A percentile compares a stretch with the other conserved stretches of the same genome.
Conservation (phyloP, 2,797 vertebrate genomes). For the Uromys caudimaculatus region DNA sequence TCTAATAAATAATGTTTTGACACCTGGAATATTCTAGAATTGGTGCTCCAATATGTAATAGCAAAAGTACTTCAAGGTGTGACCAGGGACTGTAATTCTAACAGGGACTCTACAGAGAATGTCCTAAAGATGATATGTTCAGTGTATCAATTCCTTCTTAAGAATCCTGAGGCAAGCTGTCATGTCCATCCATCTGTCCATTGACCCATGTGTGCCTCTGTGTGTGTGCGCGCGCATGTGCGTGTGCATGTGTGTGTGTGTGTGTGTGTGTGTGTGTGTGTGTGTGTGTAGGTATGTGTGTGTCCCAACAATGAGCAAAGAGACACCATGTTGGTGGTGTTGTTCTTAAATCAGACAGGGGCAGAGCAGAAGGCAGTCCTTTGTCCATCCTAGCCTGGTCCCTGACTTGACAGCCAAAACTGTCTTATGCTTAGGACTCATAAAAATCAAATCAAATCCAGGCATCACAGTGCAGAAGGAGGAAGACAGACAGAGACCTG, state of each 20-base stretch:
- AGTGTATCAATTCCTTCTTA: neutral
- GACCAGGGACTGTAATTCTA: neutral
- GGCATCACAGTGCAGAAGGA: neutral
- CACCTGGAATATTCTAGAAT: constrained; percentile 22
- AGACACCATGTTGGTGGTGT: neutral
- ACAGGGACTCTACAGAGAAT: neutral
- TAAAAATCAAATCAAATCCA: neutral
- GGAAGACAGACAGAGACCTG: neutral
- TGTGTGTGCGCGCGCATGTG: neutral
- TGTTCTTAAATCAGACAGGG: neutral
- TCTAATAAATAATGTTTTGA: neutral
- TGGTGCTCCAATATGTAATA: neutral
- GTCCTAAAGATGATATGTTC: neutral
- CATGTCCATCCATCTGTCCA: neutral
- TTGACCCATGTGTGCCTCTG: too few species aligned
- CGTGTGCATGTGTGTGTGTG: neutral
- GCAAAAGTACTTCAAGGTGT: constrained; percentile 4
- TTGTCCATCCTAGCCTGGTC: neutral
- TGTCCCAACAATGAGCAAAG: neutral
- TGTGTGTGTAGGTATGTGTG: neutral
- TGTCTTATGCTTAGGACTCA: neutral
- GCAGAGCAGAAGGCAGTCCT: neutral
- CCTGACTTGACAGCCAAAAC: neutral
- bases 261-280: too few species aligned
- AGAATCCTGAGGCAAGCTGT: neutral